phyloP scores from a whole-genome alignment of 2,797 vertebrate genomes.

The Lutjanus campechanus region DNA sequence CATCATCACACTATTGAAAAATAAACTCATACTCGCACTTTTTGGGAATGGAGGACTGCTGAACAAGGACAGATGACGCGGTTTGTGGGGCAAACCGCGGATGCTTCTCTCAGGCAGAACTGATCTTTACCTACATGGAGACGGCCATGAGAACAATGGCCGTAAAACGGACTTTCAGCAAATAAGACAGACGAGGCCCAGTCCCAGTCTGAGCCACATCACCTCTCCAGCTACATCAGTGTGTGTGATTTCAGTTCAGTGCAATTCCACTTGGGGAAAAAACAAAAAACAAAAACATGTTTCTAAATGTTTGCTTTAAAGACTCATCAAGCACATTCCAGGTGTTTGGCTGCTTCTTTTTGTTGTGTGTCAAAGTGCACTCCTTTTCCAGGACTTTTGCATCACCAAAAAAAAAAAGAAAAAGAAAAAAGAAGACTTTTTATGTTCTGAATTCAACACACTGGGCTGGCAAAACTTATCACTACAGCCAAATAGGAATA shows the following conservation, averaged over 20 bases:
- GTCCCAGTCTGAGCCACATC: slow-evolving; percentile 56
- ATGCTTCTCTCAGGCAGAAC: slow-evolving; percentile 80
- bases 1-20: slow-evolving; percentile 35
- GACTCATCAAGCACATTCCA: slow-evolving; percentile 72
- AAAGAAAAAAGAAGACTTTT: neutral
- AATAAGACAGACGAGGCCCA: slow-evolving; percentile 40
- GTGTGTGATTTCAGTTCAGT: slow-evolving; percentile 67
- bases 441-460: slow-evolving; percentile 45
- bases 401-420: slow-evolving; percentile 49
- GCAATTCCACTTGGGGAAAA: slow-evolving; percentile 63
- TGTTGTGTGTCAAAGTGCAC: slow-evolving; percentile 61
- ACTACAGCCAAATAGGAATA: slow-evolving; percentile 75
- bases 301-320: slow-evolving; percentile 78
- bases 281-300: slow-evolving; percentile 28
- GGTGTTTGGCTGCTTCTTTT: slow-evolving; percentile 73
- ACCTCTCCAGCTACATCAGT: slow-evolving; percentile 56
- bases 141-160: slow-evolving; percentile 55
- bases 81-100: slow-evolving; percentile 56
- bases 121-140: slow-evolving; percentile 51
- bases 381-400: slow-evolving; percentile 55
- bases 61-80: slow-evolving; percentile 45
- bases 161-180: slow-evolving; percentile 56
- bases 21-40: slow-evolving; percentile 65
- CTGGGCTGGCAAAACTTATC: slow-evolving; percentile 42
- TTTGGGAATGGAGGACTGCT: slow-evolving; percentile 42